phyloP scores from a whole-genome alignment of 2,888 invertebrate species.

The Polia nebulosa region DNA sequence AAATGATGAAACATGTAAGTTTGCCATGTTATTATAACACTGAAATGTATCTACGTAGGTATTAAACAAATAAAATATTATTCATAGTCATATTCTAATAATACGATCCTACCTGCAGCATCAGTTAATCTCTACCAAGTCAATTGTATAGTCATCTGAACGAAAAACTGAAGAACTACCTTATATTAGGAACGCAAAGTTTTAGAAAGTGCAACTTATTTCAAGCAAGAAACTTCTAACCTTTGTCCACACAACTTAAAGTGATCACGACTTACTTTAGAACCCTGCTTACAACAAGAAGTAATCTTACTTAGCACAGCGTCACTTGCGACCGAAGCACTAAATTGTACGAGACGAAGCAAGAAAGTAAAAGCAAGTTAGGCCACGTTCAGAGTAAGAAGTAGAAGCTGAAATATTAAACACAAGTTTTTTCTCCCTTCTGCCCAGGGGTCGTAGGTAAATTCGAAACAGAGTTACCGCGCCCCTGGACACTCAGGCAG shows the following conservation, averaged over 20 bases:
- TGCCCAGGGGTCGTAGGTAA: no score
- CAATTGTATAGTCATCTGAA: background rate
- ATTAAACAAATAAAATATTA: no score
- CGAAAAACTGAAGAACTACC: no score
- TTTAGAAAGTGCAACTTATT: slow-evolving; percentile 11
- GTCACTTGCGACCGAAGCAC: slow-evolving; percentile 8
- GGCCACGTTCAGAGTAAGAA: background rate
- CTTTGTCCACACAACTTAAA: slow-evolving; percentile 9
- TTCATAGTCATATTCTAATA: no score
- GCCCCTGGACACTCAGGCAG: no score
- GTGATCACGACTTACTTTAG: slow-evolving; percentile 26
- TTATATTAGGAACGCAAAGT: background rate
- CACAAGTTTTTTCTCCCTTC: background rate
- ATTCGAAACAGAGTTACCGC: no score
- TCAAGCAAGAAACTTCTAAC: slow-evolving; percentile 2
- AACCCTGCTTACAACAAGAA: slow-evolving; percentile 29
- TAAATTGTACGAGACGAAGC: slow-evolving; percentile 20
- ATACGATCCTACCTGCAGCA: no score
- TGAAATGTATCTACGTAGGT: no score
- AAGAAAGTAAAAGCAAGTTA: slow-evolving; percentile 24
- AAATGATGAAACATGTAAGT: no score
- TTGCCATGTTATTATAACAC: no score
- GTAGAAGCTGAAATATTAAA: background rate
- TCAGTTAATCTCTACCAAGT: no score
- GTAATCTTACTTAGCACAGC: slow-evolving; percentile 22